phyloP scores from a whole-genome alignment of 2,797 vertebrate species.

The Notolepis coatsorum region DNA sequence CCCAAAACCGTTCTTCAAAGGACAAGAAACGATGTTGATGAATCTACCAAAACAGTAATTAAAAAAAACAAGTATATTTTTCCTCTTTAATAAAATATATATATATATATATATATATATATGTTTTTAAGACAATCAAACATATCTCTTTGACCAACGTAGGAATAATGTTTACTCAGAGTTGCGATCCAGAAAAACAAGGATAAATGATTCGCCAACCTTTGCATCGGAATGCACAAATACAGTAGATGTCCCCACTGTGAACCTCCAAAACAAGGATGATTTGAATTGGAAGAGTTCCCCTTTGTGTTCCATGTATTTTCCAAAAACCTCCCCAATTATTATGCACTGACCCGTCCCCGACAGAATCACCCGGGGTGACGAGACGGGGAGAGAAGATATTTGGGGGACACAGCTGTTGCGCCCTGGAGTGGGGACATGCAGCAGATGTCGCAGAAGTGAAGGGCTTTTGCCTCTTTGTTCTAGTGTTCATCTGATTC shows the following conservation, averaged over 20 bases:
- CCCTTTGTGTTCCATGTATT: slow-evolving; percentile 34
- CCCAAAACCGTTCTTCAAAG: slow-evolving; percentile 65
- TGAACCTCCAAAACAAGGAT: not conserved
- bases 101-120: no score
- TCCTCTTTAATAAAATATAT: not conserved
- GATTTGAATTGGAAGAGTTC: not conserved
- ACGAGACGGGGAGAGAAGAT: slow-evolving; percentile 42
- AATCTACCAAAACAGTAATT: slow-evolving; percentile 54
- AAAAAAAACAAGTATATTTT: not conserved
- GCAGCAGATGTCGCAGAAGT: slow-evolving; percentile 48
- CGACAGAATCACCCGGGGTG: slow-evolving; percentile 56
- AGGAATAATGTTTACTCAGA: not conserved
- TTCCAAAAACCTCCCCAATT: slow-evolving; percentile 37
- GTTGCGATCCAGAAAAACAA: not conserved
- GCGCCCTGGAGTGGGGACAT: slow-evolving; percentile 46
- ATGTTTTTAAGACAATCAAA: slow-evolving; percentile 28
- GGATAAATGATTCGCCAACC: no score
- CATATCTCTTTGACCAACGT: slow-evolving; percentile 25
- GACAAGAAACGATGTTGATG: slow-evolving; percentile 18
- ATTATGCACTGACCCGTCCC: slow-evolving; percentile 38
- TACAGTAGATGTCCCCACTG: not conserved
- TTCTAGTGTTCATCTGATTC: no score
- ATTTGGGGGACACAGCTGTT: slow-evolving; percentile 66
- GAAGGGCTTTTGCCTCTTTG: not conserved
- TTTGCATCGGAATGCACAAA: not conserved